phyloP scores from a whole-genome alignment of 2,113 vertebrate genomes.

The Martes martes region DNA sequence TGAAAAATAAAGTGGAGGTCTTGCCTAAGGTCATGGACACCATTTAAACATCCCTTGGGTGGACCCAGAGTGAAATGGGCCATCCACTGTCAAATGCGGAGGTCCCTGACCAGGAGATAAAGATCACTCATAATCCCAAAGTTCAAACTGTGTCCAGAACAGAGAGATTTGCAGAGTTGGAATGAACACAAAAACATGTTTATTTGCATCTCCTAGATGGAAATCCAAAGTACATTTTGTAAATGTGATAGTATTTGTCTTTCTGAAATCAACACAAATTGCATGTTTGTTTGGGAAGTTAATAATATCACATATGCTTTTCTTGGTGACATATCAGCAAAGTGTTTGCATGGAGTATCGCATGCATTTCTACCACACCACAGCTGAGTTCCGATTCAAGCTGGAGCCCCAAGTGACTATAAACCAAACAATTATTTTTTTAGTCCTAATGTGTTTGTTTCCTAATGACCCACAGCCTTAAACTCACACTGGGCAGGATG shows the following conservation, averaged over 20 bases:
- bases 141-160: background rate
- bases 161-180: background rate
- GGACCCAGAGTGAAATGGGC: background rate
- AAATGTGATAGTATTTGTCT: slow-evolving; percentile 39
- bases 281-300: slow-evolving; percentile 75
- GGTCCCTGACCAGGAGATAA: background rate
- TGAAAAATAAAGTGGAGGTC: background rate
- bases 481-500: slow-evolving; percentile 71
- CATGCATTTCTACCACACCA: slow-evolving; percentile 53
- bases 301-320: slow-evolving; percentile 68
- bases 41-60: background rate
- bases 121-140: background rate
- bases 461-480: slow-evolving; percentile 83
- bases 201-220: slow-evolving; percentile 23
- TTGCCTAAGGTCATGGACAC: background rate
- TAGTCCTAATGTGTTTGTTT: slow-evolving; percentile 75
- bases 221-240: slow-evolving; percentile 46
- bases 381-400: slow-evolving; percentile 76
- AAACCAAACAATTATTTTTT: slow-evolving; percentile 84
- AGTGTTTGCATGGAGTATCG: slow-evolving; percentile 61
- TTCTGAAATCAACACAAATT: slow-evolving; percentile 61
- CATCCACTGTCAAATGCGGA: background rate
- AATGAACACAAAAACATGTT: background rate
- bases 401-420: slow-evolving; percentile 76
- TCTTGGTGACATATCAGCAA: slow-evolving; percentile 73